These are phyloP conservation scores for Drosophila rufa DNA, from an alignment of 1,140 invertebrate species.

Conservation along the genomic window DNA sequence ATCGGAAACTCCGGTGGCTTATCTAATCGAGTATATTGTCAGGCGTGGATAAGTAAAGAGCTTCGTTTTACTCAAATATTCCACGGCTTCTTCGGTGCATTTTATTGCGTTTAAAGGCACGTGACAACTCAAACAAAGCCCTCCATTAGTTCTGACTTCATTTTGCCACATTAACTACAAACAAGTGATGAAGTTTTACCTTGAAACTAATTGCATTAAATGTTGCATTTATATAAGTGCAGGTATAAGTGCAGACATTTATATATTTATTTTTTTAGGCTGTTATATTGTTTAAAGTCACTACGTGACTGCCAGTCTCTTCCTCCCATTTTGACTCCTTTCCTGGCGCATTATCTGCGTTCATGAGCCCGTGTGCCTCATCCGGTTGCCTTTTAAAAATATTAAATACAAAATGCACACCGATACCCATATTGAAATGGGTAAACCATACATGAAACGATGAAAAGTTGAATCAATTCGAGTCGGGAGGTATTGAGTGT, in stretches of 20 bases:
- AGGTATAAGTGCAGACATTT: too few species aligned
- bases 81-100: background rate
- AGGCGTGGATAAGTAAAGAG: too few species aligned
- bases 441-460: background rate
- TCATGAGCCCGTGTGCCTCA: conserved; percentile 21
- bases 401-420: background rate
- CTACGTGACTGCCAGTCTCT: conserved; percentile 29
- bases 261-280: background rate
- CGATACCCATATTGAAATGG: too few species aligned
- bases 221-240: too few species aligned
- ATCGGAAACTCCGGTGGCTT: conserved; percentile 2
- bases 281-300: background rate
- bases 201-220: background rate
- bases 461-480: background rate
- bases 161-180: background rate
- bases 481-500: background rate
- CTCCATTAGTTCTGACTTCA: background rate
- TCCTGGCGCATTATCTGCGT: conserved; percentile 5
- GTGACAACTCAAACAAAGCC: conserved; percentile 1
- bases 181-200: background rate
- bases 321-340: conserved; percentile 9
- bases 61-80: background rate
- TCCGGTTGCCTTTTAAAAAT: conserved; percentile 21
- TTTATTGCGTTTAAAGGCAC: conserved; percentile 39
- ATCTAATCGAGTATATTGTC: conserved; percentile 11